Evolutionary conservation across 1,140 invertebrate genomes (phyloP), one percentile per base, ranked within the genome.

Genomic region (Drosophila willistoni): DNA sequence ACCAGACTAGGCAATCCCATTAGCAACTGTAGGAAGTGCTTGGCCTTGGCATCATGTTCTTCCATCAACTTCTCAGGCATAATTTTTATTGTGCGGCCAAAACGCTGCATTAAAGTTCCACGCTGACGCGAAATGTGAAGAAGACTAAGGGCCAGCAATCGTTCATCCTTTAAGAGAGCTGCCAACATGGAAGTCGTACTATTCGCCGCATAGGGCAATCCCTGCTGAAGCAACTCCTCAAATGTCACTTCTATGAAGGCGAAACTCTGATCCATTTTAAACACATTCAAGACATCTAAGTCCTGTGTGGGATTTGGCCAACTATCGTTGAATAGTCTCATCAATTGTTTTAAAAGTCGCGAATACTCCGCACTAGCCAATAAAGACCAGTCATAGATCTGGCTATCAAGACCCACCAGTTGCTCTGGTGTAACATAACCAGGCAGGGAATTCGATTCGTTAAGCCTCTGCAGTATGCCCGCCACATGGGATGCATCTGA

Each of bases 1-100:
- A 96, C 91, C 71, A 94, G 91, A 74, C 93, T 94, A 0, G 96
- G 96, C 56, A 96, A 73, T 1, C 95, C 95, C 0, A 94, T 90
- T 42, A 96, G 65, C 29, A 94, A 80, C 81, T 96, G 95, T 0
- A 96, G 91, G 14, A 93, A 93, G 33, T 91, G 92, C 41, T 93
- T 64, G 4, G 70, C 61, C 13, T 70, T 66, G 2, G 65, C 77
- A 74, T 91, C 85, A 6, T 79, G 73, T 17, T 83, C 65, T 13
- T 90, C 90, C 5, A 89, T 7, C 5, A 47, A 22, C 3, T 62
- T 73, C 7, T 79, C 90, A 12, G 90, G 85, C 41, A 91, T 44
- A 2, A 73, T 3, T 25, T 87, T 77, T 9, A 86, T 70, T 7
- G 81, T 86, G 12, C 70, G 22, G 6, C 72, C 77, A 54, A 70